Evolutionary conservation across 2,888 invertebrate species (phyloP).

Genomic region (Philhelius pedissequus): DNA sequence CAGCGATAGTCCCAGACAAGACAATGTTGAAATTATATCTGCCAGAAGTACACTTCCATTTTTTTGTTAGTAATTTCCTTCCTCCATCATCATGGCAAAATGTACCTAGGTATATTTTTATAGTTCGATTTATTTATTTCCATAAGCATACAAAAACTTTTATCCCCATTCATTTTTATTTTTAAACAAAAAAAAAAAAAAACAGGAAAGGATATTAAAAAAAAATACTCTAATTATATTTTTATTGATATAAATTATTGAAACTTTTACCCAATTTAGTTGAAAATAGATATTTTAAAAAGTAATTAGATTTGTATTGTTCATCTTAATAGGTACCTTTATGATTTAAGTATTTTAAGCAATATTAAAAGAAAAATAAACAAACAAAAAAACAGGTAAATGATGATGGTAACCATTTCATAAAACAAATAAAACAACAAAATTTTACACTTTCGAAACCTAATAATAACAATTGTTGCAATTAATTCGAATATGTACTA

Average conservation of each 20-base stretch:
- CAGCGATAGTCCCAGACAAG: neutral
- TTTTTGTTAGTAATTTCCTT: slow-evolving; percentile 23
- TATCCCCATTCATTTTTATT: neutral
- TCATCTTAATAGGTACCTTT: neutral
- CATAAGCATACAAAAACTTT: neutral
- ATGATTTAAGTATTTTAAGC: neutral
- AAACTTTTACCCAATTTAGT: neutral
- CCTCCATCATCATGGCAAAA: neutral
- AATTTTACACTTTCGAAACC: neutral
- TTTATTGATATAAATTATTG: neutral
- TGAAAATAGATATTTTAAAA: neutral
- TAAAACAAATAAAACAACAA: neutral
- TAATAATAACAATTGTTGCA: neutral
- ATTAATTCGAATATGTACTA: neutral
- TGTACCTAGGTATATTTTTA: neutral
- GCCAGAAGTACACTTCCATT: slow-evolving; percentile 54
- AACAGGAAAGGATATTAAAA: neutral
- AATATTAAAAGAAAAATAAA: neutral
- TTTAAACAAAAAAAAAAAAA: neutral
- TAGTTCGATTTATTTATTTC: slow-evolving; percentile 19
- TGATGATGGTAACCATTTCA: neutral
- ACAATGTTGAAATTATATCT: slow-evolving; percentile 29
- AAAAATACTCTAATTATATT: slow-evolving; percentile 4
- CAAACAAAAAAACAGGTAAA: neutral
- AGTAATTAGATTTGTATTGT: neutral